Evolutionary conservation across 2,888 invertebrate species (phyloP), one percentile per base, ranked within the genome.

Genomic region (Netelia inedita): DNA sequence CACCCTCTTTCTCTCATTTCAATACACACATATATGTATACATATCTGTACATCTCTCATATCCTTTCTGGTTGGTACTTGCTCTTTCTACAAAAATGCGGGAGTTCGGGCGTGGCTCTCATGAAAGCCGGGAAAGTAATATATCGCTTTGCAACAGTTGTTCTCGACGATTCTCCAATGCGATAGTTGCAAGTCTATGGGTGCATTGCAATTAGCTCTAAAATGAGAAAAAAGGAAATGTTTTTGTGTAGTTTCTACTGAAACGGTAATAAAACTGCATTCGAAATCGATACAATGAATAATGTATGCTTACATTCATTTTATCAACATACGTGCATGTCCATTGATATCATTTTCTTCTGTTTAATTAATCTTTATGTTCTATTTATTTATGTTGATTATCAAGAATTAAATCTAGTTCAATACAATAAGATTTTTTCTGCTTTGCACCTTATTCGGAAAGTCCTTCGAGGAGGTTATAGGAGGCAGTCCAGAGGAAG

Each of bases 101-200:
- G 28, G 74, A 73, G 68, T 61, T 57, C 87, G 89, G 89, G 90
- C 86, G 90, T 90, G 90, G 89, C 88, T 74, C 83, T 79, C 79
- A 89, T 83, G 88, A 89, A 89, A 90, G 89, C 88, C 86, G 89
- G 87, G 90, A 90, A 90, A 89, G 0, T n/a, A n/a, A n/a, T n/a
- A 89, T 89, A 88, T 82, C 86, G 68, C 83, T 72, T 78, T 76
- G 79, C 71, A 46, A 68, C 72, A 63, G 35, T 76, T n/a, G 46
- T 65, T 75, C 35, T 74, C 21, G 43, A 79, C 21, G 59, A 69
- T 76, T 63, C 55, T 65, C 5, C 61, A 61, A 61, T 19, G 23
- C 46, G 35, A 79, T 63, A 79, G 23, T 23, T 50, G 14, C 35
- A 14, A 68, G 28, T 50, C 8, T 6, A 19, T 57, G 2, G 19